Conservation (phyloP, 2,888 invertebrate genomes). For the Xiphydria camelus region DNA sequence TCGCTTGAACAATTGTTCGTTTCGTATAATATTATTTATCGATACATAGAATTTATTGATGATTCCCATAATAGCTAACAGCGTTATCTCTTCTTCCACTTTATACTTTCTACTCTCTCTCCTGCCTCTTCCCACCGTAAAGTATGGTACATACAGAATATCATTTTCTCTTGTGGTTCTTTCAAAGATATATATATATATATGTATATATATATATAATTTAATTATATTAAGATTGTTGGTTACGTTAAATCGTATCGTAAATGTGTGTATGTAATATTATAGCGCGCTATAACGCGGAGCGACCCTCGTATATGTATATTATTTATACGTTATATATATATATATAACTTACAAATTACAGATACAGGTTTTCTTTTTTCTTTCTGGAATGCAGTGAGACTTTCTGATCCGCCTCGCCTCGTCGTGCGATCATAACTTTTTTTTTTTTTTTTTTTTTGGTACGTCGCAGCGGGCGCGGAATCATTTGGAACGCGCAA, state of each 20-base stretch:
- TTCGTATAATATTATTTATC: constrained; percentile 53
- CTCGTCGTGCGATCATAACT: background rate
- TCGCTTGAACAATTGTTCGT: constrained; percentile 50
- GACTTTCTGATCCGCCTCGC: constrained; percentile 8
- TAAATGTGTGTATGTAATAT: no score
- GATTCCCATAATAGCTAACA: constrained; percentile 41
- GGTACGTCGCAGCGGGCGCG: no score
- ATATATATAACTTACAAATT: constrained; percentile 2
- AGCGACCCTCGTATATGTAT: background rate
- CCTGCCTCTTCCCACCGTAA: constrained; percentile 7
- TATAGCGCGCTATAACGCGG: background rate
- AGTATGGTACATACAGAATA: constrained; percentile 13
- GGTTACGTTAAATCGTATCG: constrained; percentile 1
- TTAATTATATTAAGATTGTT: no score
- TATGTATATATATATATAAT: no score
- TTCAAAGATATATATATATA: no score
- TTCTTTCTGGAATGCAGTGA: constrained; percentile 3
- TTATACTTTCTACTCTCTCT: no score
- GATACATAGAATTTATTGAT: constrained; percentile 51
- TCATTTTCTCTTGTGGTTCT: background rate
- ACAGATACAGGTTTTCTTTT: background rate
- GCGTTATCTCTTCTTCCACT: constrained; percentile 24
- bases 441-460: no score
- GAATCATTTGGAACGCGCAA: background rate
- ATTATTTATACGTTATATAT: constrained; percentile 1